Evolutionary conservation across 2,888 invertebrate species (phyloP), one percentile per base, ranked within the genome.

Genomic region (Biston stratarius): DNA sequence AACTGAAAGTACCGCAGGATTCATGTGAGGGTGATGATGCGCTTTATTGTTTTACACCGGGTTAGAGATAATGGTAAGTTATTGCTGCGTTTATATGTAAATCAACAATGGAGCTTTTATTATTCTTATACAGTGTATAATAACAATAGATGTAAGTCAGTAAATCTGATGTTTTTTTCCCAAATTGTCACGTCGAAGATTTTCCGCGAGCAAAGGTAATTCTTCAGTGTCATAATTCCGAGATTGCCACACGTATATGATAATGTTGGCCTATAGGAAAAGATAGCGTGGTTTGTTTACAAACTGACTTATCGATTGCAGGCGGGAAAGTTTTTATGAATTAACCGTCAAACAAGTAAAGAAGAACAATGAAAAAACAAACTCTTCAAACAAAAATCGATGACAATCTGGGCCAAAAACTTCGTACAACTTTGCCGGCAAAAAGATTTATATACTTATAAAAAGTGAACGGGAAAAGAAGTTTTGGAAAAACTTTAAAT

Each of bases 351-450:
- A 94, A 94, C 93, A 94, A 94, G 92, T 92, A 92, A 92, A 94
- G 92, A 93, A 94, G 92, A 93, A 93, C 92, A 93, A 93, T 92
- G 92, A 92, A 94, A 92, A 94, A 94, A 94, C 93, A 94, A 94
- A 94, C 90, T 93, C 90, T 87, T 92, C 91, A 92, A 94, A 94
- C 93, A 94, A 94, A 94, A 94, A 94, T 94, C 94, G 94, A 94
- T 94, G 94, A 92, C 93, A 94, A 94, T 94, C 94, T 94, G 92
- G 94, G 94, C 91, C 94, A 93, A 93, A 92, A 93, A 94, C 92
- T 94, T 94, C 75, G 88, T 83, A 82, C 81, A 94, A 94, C 88
- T 94, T 91, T 82, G 90, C 87, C 90, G 92, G 86, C 92, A 92
- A 94, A 94, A 94, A 94, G 93, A 94, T 94, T 94, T 93, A 93